phyloP scores from a whole-genome alignment of 2,113 vertebrate genomes.

The Menura novaehollandiae region DNA sequence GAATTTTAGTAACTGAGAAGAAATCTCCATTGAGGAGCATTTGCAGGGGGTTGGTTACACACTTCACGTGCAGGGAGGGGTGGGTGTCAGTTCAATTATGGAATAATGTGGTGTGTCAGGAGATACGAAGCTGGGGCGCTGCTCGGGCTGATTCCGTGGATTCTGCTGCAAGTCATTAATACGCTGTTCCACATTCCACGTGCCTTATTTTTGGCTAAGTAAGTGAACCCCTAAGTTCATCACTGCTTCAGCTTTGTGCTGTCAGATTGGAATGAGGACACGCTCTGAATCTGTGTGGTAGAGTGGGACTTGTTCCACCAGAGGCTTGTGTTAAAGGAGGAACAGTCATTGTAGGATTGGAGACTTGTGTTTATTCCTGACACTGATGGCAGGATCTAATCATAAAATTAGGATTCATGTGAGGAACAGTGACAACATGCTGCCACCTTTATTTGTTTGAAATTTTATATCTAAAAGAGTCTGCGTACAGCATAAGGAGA shows the following conservation, averaged over 20 bases:
- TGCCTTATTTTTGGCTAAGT: neutral
- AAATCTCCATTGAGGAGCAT: neutral
- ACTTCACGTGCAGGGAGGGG: neutral
- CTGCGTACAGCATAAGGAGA: neutral
- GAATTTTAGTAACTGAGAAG: neutral
- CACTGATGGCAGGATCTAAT: neutral
- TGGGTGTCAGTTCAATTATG: neutral
- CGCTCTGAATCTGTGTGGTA: fast-evolving
- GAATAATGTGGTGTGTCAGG: neutral
- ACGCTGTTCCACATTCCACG: fast-evolving
- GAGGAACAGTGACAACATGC: neutral
- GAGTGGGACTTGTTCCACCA: neutral
- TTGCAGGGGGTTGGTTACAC: neutral
- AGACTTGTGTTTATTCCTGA: neutral
- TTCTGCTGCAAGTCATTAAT: neutral
- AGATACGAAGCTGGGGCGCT: neutral
- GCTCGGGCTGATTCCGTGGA: neutral
- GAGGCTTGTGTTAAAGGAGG: neutral
- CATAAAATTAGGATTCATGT: neutral
- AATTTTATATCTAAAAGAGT: neutral
- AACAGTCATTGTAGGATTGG: neutral
- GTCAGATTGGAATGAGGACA: neutral
- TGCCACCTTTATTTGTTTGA: neutral
- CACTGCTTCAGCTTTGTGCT: neutral
- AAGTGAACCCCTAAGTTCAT: neutral